Conservation (phyloP, 2,113 vertebrate species). For the Pimephales promelas region DNA sequence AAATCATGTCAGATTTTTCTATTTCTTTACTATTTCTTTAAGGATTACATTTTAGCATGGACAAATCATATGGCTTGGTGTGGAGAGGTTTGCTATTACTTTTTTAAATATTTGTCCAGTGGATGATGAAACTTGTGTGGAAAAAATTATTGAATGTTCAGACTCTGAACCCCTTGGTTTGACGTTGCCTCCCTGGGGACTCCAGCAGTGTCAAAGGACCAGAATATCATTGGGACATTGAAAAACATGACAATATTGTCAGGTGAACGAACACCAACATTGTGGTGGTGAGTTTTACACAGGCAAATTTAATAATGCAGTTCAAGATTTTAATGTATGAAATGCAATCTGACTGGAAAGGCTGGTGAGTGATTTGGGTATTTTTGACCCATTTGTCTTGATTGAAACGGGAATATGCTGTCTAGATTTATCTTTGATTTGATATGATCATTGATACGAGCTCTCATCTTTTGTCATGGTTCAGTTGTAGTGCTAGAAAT, state of each 20-base stretch:
- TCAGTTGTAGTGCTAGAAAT: constrained; percentile 5
- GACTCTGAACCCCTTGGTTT: background rate
- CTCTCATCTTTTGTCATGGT: background rate
- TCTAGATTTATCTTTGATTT: constrained; percentile 15
- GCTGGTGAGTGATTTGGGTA: background rate
- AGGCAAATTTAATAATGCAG: background rate
- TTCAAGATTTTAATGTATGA: background rate
- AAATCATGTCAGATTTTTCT: too few species aligned
- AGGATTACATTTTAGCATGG: background rate
- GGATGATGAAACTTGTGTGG: background rate
- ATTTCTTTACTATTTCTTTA: background rate
- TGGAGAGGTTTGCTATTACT: background rate
- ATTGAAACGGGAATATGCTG: background rate
- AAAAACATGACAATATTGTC: background rate
- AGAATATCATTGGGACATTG: background rate
- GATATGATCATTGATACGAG: background rate
- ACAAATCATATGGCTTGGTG: background rate
- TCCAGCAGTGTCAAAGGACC: background rate
- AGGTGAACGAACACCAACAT: background rate
- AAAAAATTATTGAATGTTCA: background rate
- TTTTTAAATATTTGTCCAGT: background rate
- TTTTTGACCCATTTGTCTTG: background rate
- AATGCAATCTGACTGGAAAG: background rate
- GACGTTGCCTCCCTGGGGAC: background rate
- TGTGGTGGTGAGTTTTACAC: background rate